A percentile compares a stretch with the other conserved stretches of the same genome.
Conservation (phyloP, 2,113 vertebrate species). For the Daubentonia madagascariensis region DNA sequence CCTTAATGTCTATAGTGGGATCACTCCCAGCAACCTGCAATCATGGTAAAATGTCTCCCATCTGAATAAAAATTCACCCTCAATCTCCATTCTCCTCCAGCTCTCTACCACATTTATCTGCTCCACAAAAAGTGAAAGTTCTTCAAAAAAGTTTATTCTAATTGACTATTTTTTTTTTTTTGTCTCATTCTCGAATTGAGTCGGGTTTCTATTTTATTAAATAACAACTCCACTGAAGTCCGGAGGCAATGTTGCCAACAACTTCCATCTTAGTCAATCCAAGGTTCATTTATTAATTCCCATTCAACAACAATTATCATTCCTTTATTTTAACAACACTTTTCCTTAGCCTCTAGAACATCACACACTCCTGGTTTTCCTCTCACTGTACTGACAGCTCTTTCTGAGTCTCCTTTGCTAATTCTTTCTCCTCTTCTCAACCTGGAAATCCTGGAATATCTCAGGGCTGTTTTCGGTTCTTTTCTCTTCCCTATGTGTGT, state of each 20-base stretch:
- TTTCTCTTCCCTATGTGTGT: background rate
- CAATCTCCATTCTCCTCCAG: background rate
- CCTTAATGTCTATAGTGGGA: background rate
- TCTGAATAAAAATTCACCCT: background rate
- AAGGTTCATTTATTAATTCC: background rate
- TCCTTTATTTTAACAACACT: background rate
- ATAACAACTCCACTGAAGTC: background rate
- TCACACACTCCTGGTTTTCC: background rate
- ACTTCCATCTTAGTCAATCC: background rate
- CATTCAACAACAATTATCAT: background rate
- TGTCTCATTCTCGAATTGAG: background rate
- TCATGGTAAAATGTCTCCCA: background rate
- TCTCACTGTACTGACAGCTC: background rate
- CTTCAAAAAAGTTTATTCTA: background rate
- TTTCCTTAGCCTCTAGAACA: background rate
- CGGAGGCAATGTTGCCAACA: background rate
- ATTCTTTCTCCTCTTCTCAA: background rate
- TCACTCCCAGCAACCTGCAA: background rate
- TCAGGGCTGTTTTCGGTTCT: background rate
- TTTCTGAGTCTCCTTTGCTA: background rate
- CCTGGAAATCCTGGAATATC: background rate
- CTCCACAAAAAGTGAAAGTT: background rate
- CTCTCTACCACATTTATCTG: background rate
- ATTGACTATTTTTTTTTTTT: background rate
- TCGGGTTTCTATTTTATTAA: background rate